phyloP scores from a whole-genome alignment of 2,888 invertebrate species.

The Dynastes tityus region DNA sequence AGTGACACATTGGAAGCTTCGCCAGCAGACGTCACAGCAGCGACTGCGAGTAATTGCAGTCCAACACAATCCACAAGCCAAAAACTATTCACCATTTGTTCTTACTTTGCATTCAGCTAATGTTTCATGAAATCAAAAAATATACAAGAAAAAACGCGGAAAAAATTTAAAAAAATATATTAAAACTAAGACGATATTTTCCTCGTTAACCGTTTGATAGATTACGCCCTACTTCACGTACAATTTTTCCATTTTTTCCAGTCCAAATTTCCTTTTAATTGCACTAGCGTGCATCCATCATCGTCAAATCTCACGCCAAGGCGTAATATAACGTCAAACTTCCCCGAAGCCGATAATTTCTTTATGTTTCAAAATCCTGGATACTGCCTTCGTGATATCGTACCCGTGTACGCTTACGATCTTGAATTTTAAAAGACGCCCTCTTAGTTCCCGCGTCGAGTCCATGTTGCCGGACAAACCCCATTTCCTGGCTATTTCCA shows the following conservation, averaged over 20 bases:
- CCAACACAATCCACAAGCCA: too few relatives aligned
- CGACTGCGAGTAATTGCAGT: too few relatives aligned
- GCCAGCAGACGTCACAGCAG: too few relatives aligned
- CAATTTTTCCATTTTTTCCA: background rate
- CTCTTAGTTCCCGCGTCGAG: background rate
- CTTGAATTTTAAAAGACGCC: constrained; percentile 8
- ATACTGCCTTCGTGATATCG: background rate
- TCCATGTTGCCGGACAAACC: constrained; percentile 57
- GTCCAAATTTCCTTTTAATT: constrained; percentile 32
- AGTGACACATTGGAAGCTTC: too few relatives aligned
- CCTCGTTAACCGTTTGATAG: constrained; percentile 14
- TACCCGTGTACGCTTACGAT: background rate
- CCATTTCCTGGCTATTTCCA: constrained; percentile 65
- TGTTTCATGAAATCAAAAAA: too few relatives aligned
- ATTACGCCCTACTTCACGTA: background rate
- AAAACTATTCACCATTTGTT: too few relatives aligned
- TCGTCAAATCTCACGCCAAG: constrained; percentile 19
- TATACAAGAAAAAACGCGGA: too few relatives aligned
- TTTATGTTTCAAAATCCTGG: background rate
- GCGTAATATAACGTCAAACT: background rate
- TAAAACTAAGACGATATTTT: background rate
- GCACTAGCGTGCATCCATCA: constrained; percentile 16
- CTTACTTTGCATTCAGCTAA: too few relatives aligned
- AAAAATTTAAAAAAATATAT: background rate
- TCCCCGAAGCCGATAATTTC: constrained; percentile 1